Percentiles rank a stretch among this genome's conserved stretches.
These are phyloP conservation scores for Fulmarus glacialis DNA, from an alignment of 2,113 vertebrate species.

Conservation along the genomic window DNA sequence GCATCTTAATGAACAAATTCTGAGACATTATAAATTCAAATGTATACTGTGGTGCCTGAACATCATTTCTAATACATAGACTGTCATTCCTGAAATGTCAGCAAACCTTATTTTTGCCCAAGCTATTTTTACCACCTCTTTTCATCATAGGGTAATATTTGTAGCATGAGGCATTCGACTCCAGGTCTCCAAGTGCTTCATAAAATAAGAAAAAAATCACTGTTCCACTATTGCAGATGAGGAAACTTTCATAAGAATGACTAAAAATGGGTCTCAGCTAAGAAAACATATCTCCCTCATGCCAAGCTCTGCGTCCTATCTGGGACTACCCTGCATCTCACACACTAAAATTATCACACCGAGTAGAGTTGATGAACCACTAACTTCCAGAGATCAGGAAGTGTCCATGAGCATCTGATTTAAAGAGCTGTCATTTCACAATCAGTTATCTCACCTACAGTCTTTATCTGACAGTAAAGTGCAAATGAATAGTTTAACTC, in stretches of 20 bases:
- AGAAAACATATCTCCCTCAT: background rate
- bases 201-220: background rate
- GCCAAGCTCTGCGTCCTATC: background rate
- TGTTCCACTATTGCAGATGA: background rate
- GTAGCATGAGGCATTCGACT: background rate
- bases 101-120: background rate
- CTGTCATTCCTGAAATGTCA: background rate
- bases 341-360: background rate
- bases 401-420: background rate
- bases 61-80: background rate
- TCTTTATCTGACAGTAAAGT: background rate
- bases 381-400: background rate
- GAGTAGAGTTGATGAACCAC: background rate
- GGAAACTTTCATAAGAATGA: background rate
- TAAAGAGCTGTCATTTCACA: background rate
- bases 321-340: background rate
- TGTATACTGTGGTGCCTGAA: background rate
- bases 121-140: background rate
- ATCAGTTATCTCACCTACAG: background rate
- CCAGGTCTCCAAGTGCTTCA: background rate
- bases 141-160: background rate
- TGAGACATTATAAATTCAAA: background rate
- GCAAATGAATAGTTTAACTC: background rate
- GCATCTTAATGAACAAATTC: background rate
- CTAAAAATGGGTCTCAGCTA: background rate